phyloP scores from a whole-genome alignment of 2,797 vertebrate species.

The Thunnus albacares region DNA sequence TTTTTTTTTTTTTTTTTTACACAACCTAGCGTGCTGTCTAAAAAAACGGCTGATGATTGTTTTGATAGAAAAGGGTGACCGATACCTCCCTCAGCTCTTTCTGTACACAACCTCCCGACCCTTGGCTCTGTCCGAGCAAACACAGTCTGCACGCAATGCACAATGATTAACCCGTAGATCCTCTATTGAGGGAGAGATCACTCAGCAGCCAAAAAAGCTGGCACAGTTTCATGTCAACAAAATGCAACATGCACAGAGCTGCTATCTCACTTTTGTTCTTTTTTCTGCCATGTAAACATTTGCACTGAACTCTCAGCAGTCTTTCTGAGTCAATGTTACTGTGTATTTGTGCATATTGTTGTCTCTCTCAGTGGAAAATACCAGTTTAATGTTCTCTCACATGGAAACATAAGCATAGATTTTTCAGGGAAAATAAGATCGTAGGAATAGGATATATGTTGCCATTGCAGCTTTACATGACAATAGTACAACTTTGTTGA shows the following conservation, averaged over 20 bases:
- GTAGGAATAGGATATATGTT: neutral
- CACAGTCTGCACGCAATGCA: slow-evolving; percentile 90
- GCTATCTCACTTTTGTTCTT: neutral
- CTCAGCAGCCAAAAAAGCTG: slow-evolving; percentile 24
- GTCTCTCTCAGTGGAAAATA: neutral
- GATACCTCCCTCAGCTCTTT: slow-evolving; percentile 83
- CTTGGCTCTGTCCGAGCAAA: slow-evolving; percentile 88
- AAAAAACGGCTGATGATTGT: slow-evolving; percentile 81
- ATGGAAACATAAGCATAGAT: neutral
- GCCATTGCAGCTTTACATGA: neutral
- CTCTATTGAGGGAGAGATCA: slow-evolving; percentile 46
- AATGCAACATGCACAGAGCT: neutral
- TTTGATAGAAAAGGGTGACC: slow-evolving; percentile 84
- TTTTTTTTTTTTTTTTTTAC: slow-evolving; percentile 24
- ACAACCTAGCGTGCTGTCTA: slow-evolving; percentile 77
- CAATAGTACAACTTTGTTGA: neutral
- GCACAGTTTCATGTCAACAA: neutral
- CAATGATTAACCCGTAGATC: slow-evolving; percentile 87
- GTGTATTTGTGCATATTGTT: neutral
- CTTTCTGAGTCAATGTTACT: neutral
- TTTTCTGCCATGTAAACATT: neutral
- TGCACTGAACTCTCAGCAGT: neutral
- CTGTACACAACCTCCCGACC: slow-evolving; percentile 86
- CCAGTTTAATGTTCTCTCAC: neutral
- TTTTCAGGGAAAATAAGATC: neutral